A percentile compares a stretch with the other conserved stretches of the same genome.
These are phyloP conservation scores for Anguilla megastoma DNA, from an alignment of 2,797 vertebrate genomes.

Conservation along the genomic window DNA sequence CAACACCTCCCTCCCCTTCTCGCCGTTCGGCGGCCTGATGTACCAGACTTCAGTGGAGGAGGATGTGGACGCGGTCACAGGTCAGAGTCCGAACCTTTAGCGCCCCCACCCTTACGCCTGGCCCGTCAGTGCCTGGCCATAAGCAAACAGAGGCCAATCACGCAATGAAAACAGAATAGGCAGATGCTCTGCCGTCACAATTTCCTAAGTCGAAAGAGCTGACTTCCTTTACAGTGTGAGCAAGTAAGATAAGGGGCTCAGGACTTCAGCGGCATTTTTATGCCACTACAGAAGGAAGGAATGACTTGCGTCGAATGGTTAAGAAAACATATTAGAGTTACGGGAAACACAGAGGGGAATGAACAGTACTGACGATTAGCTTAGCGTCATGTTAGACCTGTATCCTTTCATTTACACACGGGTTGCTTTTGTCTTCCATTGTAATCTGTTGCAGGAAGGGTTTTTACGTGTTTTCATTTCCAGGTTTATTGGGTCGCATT, in stretches of 20 bases:
- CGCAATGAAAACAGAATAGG: neutral
- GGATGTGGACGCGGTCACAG: slow-evolving; percentile 87
- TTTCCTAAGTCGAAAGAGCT: neutral
- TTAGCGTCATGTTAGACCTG: neutral
- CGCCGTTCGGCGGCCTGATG: slow-evolving; percentile 67
- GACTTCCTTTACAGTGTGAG: neutral
- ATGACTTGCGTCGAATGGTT: neutral
- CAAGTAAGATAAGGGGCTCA: slow-evolving; percentile 10
- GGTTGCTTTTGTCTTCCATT: neutral
- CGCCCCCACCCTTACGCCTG: neutral
- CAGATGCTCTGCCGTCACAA: neutral
- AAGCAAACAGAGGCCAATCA: neutral
- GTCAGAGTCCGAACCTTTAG: slow-evolving; percentile 56
- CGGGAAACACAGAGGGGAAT: neutral
- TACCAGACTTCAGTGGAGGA: slow-evolving; percentile 70
- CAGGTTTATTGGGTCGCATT: neutral
- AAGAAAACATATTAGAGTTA: neutral
- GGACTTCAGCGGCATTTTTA: neutral
- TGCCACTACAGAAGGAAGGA: neutral
- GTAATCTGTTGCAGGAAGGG: neutral
- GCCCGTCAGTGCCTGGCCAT: neutral
- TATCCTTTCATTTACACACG: neutral
- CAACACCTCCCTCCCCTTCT: slow-evolving; percentile 82
- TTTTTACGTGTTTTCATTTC: neutral
- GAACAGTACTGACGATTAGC: neutral